These are phyloP conservation scores for Rissa tridactyla DNA, from an alignment of 2,113 vertebrate genomes.

Conservation along the genomic window DNA sequence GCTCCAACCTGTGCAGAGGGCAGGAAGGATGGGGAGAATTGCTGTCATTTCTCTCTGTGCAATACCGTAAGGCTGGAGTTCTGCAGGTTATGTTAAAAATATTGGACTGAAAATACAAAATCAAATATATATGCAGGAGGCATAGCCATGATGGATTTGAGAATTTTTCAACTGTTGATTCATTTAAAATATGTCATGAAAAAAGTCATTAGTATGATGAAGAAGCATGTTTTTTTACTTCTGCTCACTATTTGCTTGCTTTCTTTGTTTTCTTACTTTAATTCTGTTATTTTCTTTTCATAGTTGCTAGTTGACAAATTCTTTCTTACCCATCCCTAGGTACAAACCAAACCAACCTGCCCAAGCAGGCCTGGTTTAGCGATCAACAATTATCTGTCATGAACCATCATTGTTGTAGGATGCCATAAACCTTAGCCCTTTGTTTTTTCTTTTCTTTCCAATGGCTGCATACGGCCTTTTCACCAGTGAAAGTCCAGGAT, in stretches of 20 bases:
- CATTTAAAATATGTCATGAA: background rate
- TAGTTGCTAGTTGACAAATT: background rate
- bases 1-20: background rate
- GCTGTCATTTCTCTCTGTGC: background rate
- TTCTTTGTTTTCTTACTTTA: background rate
- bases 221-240: background rate
- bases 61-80: background rate
- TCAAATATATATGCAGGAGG: background rate
- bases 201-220: background rate
- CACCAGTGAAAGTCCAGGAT: background rate
- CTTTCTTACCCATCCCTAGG: background rate
- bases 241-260: background rate
- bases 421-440: background rate
- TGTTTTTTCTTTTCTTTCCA: background rate
- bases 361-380: background rate
- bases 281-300: background rate
- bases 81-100: background rate
- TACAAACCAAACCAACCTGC: background rate
- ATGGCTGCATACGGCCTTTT: rapidly evolving
- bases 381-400: background rate
- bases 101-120: background rate
- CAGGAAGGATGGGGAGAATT: background rate
- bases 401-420: background rate
- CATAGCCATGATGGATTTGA: background rate
- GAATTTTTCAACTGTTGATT: background rate